A percentile compares a stretch with the other conserved stretches of the same genome.
Evolutionary conservation across 2,113 vertebrate species (phyloP).

Genomic region (Scalopus aquaticus): DNA sequence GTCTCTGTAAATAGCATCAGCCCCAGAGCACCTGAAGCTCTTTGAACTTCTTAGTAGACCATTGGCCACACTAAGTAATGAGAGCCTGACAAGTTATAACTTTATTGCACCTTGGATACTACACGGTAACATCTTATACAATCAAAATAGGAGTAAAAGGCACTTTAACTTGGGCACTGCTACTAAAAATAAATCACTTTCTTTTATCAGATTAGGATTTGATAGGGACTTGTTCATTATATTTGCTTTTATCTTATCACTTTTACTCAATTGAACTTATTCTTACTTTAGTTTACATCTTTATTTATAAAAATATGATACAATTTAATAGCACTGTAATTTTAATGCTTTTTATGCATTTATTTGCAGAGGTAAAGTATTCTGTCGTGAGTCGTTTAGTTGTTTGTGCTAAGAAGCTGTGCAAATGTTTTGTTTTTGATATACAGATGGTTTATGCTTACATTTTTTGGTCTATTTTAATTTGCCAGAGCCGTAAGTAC

Average conservation of each 20-base stretch:
- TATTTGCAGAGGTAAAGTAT: neutral
- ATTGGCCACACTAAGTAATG: slow-evolving; percentile 81
- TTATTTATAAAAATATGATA: slow-evolving; percentile 62
- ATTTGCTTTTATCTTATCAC: neutral
- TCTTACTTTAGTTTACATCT: slow-evolving; percentile 44
- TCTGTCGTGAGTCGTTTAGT: neutral
- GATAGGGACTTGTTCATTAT: neutral
- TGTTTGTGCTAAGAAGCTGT: slow-evolving; percentile 2
- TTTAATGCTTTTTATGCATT: slow-evolving; percentile 6
- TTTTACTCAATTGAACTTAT: slow-evolving; percentile 19
- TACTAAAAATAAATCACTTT: slow-evolving; percentile 59
- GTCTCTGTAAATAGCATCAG: slow-evolving; percentile 82
- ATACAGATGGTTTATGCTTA: neutral
- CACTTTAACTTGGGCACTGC: slow-evolving; percentile 49
- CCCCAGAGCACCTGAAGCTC: slow-evolving; percentile 83
- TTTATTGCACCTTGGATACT: slow-evolving; percentile 60
- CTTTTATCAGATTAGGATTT: neutral
- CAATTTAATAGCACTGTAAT: slow-evolving; percentile 19
- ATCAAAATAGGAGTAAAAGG: slow-evolving; percentile 61
- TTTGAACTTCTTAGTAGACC: slow-evolving; percentile 77
- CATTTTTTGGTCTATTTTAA: neutral
- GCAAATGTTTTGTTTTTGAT: slow-evolving; percentile 11
- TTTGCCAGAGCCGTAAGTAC: neutral
- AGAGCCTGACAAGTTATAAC: slow-evolving; percentile 78
- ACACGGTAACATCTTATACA: slow-evolving; percentile 16